A percentile compares a stretch with the other conserved stretches of the same genome.
Conservation (phyloP, 2,113 vertebrate species). For the Anoura caudifer region DNA sequence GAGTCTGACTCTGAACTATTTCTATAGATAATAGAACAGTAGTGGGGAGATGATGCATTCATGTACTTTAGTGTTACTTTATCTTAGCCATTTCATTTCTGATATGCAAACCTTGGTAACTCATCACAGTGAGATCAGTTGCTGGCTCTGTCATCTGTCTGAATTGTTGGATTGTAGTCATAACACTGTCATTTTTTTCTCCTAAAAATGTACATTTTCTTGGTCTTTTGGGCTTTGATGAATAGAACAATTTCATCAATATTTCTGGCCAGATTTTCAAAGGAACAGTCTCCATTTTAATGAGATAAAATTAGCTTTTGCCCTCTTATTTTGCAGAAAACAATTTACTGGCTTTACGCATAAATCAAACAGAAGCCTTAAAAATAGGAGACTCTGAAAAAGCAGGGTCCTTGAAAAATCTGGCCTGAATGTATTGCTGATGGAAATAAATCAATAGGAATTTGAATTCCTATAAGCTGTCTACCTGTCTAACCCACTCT, state of each 20-base stretch:
- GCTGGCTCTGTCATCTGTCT: background rate
- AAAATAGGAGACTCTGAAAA: background rate
- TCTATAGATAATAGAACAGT: background rate
- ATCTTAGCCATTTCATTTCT: background rate
- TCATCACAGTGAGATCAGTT: background rate
- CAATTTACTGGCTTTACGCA: background rate
- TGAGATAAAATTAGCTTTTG: background rate
- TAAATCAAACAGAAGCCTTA: background rate
- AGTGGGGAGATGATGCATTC: background rate
- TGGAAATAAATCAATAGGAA: background rate
- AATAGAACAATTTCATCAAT: background rate
- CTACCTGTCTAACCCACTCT: background rate
- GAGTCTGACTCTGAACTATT: background rate
- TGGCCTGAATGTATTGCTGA: background rate
- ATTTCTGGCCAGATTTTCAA: constrained; percentile 10
- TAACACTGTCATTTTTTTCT: background rate
- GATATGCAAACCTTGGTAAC: background rate
- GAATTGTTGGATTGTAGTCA: background rate
- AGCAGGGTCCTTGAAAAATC: background rate
- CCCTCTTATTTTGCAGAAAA: background rate
- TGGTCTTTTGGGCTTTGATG: background rate
- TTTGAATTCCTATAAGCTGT: background rate
- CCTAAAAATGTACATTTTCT: background rate
- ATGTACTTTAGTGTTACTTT: background rate
- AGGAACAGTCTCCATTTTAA: background rate